These are phyloP conservation scores for Xenopus tropicalis DNA, from an alignment of 2,113 vertebrate genomes.

Conservation along the genomic window DNA sequence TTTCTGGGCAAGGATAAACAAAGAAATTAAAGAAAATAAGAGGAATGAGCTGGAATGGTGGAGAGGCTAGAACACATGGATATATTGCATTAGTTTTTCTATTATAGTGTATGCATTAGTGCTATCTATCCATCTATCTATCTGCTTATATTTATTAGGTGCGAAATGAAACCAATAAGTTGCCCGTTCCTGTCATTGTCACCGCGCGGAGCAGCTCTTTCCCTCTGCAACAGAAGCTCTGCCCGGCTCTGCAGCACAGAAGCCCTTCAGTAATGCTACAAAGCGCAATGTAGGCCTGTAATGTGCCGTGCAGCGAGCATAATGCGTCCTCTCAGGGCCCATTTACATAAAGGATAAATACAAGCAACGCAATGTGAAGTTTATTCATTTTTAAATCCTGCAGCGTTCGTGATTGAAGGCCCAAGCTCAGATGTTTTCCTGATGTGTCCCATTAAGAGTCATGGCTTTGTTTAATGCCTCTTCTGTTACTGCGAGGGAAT, in stretches of 20 bases:
- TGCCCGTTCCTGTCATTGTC: not conserved
- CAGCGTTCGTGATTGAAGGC: conserved; percentile 81
- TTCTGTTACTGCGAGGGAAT: conserved; percentile 69
- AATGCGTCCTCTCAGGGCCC: conserved; percentile 76
- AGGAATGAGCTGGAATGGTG: no score
- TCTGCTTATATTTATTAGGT: not conserved
- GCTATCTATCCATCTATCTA: no score
- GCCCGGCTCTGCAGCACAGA: conserved; percentile 55
- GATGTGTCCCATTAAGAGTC: conserved; percentile 79
- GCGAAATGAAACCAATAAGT: not conserved
- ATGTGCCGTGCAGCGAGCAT: conserved; percentile 65
- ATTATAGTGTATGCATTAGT: no score
- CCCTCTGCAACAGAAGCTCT: conserved; percentile 29
- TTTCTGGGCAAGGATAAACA: no score
- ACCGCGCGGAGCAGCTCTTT: not conserved
- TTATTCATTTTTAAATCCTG: conserved; percentile 90
- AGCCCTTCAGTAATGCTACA: conserved; percentile 59
- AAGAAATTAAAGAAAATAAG: no score
- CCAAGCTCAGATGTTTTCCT: conserved; percentile 82
- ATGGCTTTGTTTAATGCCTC: conserved; percentile 78
- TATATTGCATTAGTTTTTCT: no score
- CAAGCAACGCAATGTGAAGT: conserved; percentile 85
- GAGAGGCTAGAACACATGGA: no score
- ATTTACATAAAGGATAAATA: conserved; percentile 89
- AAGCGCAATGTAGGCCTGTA: conserved; percentile 62